phyloP scores from a whole-genome alignment of 2,797 vertebrate genomes.

The Threskiornis aethiopicus region DNA sequence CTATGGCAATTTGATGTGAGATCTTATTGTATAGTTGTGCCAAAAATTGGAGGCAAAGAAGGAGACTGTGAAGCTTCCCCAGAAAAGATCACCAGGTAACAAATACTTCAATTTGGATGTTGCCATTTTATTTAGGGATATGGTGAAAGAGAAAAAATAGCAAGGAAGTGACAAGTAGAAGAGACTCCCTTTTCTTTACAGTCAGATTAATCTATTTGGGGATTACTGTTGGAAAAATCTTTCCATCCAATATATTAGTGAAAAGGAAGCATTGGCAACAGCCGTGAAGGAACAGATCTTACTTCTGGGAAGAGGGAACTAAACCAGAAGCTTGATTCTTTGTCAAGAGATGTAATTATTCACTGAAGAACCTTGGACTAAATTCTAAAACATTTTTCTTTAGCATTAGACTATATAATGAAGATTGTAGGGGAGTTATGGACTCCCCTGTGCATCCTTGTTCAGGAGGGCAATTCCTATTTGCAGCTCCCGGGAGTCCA shows the following conservation, averaged over 20 bases:
- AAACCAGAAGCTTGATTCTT: not conserved
- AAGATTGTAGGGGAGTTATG: not conserved
- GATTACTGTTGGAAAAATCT: not conserved
- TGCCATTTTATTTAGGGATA: not conserved
- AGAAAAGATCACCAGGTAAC: not conserved
- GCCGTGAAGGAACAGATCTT: not conserved
- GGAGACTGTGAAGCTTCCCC: not conserved
- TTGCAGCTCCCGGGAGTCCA: not conserved
- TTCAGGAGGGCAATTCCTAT: not conserved
- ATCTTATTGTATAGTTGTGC: not conserved
- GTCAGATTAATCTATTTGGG: not conserved
- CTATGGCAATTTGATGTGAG: not conserved
- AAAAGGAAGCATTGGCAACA: not conserved
- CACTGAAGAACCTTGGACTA: not conserved
- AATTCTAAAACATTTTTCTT: not conserved
- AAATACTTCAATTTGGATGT: not conserved
- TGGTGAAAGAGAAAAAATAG: not conserved
- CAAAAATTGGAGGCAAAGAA: not conserved
- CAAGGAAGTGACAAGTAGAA: not conserved
- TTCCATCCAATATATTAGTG: not conserved
- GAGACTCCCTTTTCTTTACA: not conserved
- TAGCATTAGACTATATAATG: not conserved
- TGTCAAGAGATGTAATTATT: not conserved
- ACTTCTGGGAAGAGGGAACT: not conserved
- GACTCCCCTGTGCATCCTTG: fast-evolving